Conservation (phyloP, 2,888 invertebrate species). For the Microchrysa polita region DNA sequence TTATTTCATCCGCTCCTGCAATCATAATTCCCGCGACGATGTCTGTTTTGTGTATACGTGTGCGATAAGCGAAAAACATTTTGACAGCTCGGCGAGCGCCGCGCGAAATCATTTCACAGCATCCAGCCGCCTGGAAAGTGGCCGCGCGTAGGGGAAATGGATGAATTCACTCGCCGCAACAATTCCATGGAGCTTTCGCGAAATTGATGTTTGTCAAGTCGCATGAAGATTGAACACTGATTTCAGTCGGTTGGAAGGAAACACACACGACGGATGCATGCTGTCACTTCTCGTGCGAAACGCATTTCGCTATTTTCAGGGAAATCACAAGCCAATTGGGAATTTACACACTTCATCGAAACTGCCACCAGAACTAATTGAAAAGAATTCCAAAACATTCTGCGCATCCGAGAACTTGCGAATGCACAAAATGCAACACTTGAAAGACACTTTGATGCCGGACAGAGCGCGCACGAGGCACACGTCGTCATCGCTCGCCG, state of each 20-base stretch:
- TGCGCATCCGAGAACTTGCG: background rate
- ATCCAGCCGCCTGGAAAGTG: background rate
- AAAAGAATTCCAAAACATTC: background rate
- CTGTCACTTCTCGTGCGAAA: background rate
- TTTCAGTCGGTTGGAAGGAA: conserved; percentile 30
- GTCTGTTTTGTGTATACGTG: background rate
- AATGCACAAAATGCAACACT: conserved; percentile 24
- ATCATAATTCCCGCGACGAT: background rate
- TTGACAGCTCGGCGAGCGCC: conserved; percentile 8
- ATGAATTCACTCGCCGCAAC: conserved; percentile 13
- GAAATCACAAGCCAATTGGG: background rate
- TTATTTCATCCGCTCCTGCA: background rate
- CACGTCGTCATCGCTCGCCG: no score
- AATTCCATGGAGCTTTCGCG: conserved; percentile 20
- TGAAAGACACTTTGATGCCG: conserved; percentile 1
- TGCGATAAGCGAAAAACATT: background rate
- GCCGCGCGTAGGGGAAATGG: background rate
- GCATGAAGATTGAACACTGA: background rate
- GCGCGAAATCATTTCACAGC: background rate
- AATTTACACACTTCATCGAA: background rate
- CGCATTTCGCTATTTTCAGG: background rate
- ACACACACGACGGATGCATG: conserved; percentile 33
- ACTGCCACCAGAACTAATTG: background rate
- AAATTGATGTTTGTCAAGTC: background rate
- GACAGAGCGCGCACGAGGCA: conserved; percentile 9